Percentiles rank a stretch among this genome's conserved stretches.
Conservation (phyloP, 2,113 vertebrate species). For the Clarias batrachus region DNA sequence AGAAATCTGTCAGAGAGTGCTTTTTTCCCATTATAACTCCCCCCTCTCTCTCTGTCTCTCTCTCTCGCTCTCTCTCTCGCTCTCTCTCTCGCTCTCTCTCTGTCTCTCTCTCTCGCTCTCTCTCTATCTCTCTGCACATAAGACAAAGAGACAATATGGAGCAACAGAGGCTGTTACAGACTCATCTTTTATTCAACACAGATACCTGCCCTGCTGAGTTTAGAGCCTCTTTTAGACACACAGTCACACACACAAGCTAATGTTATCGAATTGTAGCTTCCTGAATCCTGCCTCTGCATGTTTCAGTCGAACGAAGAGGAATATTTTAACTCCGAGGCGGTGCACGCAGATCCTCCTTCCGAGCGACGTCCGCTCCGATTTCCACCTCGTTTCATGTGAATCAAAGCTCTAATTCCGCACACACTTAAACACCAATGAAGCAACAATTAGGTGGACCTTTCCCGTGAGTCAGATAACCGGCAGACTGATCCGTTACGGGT, state of each 20-base stretch:
- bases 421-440: constrained; percentile 42
- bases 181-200: constrained; percentile 53
- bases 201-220: constrained; percentile 50
- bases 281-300: constrained; percentile 22
- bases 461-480: background rate
- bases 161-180: constrained; percentile 36
- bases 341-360: constrained; percentile 20
- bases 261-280: constrained; percentile 44
- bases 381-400: constrained; percentile 41
- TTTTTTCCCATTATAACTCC: constrained; percentile 31
- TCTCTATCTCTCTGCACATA: constrained; percentile 1
- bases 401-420: constrained; percentile 39
- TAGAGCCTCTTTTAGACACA: constrained; percentile 28
- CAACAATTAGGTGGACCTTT: constrained; percentile 33
- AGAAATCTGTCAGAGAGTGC: constrained; percentile 21
- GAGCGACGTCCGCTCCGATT: constrained; percentile 11
- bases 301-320: background rate
- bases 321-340: background rate
- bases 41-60: too few relatives aligned
- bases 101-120: background rate
- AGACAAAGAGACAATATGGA: constrained; percentile 31
- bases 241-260: background rate
- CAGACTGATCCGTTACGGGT: constrained; percentile 14
- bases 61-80: background rate
- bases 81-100: background rate